Evolutionary conservation across 2,113 vertebrate genomes (phyloP).

Genomic region (Aix galericulata): DNA sequence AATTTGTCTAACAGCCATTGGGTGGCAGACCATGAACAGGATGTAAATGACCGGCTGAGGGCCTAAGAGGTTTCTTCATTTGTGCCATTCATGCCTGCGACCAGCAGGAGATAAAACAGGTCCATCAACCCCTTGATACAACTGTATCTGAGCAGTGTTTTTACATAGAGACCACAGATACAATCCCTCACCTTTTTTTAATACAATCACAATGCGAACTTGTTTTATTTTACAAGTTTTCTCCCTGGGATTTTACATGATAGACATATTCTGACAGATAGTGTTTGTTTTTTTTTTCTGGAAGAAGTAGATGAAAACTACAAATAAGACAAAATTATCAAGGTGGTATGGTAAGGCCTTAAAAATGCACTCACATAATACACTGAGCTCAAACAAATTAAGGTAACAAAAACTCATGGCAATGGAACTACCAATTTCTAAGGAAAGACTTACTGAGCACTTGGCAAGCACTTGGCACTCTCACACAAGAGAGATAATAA

Average conservation of each 20-base stretch:
- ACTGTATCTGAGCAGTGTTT: not conserved
- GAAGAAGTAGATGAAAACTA: not conserved
- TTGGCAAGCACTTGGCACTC: too few species aligned
- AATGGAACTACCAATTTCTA: too few species aligned
- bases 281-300: not conserved
- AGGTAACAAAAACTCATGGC: not conserved
- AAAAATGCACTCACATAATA: not conserved
- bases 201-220: not conserved
- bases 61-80: not conserved
- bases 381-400: not conserved
- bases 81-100: not conserved
- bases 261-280: not conserved
- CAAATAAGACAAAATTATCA: not conserved
- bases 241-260: not conserved
- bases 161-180: not conserved
- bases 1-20: not conserved
- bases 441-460: too few species aligned
- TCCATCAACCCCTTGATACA: not conserved
- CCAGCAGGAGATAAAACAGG: not conserved
- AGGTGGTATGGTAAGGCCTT: not conserved
- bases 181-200: not conserved
- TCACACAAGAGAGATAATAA: too few species aligned
- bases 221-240: not conserved
- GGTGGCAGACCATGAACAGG: not conserved
- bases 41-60: not conserved